Evolutionary conservation across 2,888 invertebrate genomes (phyloP).

Genomic region (Dysmachus trigonus): DNA sequence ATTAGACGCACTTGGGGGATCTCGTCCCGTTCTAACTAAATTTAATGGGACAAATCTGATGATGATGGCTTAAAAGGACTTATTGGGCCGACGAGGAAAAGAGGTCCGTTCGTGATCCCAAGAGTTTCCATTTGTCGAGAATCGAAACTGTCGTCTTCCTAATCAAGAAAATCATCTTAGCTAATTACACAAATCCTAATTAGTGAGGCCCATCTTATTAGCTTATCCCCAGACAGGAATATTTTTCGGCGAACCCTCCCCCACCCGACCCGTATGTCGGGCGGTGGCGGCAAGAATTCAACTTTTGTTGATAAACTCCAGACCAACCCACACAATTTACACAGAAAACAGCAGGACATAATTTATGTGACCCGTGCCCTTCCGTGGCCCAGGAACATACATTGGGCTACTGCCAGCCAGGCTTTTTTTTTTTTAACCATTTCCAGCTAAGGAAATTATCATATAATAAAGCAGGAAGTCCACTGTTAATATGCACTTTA

Average conservation of each 20-base stretch:
- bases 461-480: conserved; percentile 39
- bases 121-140: neutral
- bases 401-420: neutral
- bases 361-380: conserved; percentile 9
- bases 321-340: conserved; percentile 34
- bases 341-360: conserved; percentile 40
- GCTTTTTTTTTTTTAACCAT: conserved; percentile 12
- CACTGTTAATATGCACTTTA: conserved; percentile 33
- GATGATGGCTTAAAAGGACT: neutral
- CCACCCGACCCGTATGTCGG: neutral
- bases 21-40: neutral
- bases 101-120: neutral
- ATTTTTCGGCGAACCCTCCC: conserved; percentile 9
- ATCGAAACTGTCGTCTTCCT: conserved; percentile 16
- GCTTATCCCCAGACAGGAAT: conserved; percentile 7
- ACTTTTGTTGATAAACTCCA: conserved; percentile 39
- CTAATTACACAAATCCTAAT: conserved; percentile 42
- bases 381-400: neutral
- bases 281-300: neutral
- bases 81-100: neutral
- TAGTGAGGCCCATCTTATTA: conserved; percentile 28
- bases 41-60: conserved; percentile 39
- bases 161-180: conserved; percentile 37
- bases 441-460: conserved; percentile 38
- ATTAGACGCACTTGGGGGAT: conserved; percentile 24